These are phyloP conservation scores for Nyctereutes procyonoides DNA, from an alignment of 2,113 vertebrate genomes.

Conservation along the genomic window DNA sequence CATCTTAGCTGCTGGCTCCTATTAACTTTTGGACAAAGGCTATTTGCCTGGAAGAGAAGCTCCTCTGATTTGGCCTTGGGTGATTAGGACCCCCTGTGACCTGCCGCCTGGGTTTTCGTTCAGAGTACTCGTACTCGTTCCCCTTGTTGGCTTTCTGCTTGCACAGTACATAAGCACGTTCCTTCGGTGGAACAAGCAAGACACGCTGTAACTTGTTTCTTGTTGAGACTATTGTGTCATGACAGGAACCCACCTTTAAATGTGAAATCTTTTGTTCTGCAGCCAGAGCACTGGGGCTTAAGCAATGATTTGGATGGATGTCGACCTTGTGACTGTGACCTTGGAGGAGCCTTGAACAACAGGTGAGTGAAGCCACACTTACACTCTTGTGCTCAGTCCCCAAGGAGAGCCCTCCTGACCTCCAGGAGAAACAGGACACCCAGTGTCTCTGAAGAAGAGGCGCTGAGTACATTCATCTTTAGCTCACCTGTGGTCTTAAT, in stretches of 20 bases:
- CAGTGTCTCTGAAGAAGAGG: neutral
- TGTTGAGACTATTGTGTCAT: neutral
- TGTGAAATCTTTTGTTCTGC: conserved; percentile 71
- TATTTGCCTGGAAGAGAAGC: neutral
- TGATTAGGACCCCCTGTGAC: neutral
- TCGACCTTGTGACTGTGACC: conserved; percentile 96
- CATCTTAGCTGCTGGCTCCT: neutral
- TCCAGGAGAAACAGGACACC: too few relatives aligned
- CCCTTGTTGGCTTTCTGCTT: conserved; percentile 20
- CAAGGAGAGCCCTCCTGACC: rapidly evolving
- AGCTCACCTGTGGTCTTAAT: neutral
- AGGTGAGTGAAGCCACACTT: conserved; percentile 87
- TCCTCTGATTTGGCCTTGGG: neutral
- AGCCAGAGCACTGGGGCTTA: conserved; percentile 97
- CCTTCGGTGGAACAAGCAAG: neutral
- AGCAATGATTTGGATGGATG: conserved; percentile 98
- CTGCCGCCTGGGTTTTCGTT: neutral
- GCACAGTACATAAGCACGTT: neutral
- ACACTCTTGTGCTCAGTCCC: neutral
- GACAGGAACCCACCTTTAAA: conserved; percentile 30
- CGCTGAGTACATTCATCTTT: neutral
- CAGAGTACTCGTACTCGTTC: neutral
- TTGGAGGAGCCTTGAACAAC: conserved; percentile 94
- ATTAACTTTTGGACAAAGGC: neutral
- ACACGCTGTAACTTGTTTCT: neutral